Conservation (phyloP, 2,797 vertebrate species). For the Gymnothorax javanicus region DNA sequence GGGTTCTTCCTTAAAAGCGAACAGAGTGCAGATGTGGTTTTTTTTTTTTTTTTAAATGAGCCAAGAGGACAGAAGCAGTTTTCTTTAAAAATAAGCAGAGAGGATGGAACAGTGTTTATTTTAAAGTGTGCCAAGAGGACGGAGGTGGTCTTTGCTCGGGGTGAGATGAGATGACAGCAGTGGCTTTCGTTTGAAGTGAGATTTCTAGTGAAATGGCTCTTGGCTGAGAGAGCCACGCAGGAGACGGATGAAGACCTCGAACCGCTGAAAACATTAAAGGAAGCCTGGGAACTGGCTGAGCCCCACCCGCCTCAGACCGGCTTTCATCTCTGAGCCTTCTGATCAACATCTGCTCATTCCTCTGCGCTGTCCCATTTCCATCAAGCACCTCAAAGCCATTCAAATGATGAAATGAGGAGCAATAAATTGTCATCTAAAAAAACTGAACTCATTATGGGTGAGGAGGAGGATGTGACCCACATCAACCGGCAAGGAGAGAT, state of each 20-base stretch:
- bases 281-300: background rate
- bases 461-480: background rate
- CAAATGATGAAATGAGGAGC: slow-evolving; percentile 11
- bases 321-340: background rate
- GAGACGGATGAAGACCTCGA: background rate
- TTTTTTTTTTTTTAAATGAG: too few species aligned
- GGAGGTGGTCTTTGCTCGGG: too few species aligned
- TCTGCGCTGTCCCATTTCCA: background rate
- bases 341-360: background rate
- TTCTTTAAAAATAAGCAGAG: too few species aligned
- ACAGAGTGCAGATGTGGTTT: too few species aligned
- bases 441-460: background rate
- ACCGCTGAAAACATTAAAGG: background rate
- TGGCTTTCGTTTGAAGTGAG: too few species aligned
- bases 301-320: background rate
- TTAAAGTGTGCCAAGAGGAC: too few species aligned
- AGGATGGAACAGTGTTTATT: too few species aligned
- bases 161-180: too few species aligned
- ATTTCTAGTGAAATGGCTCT: background rate
- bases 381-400: background rate
- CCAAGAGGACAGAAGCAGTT: too few species aligned
- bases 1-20: too few species aligned
- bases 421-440: background rate
- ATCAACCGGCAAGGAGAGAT: background rate
- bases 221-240: background rate